phyloP scores from a whole-genome alignment of 2,888 invertebrate genomes.

The Alentia gelatinosa region DNA sequence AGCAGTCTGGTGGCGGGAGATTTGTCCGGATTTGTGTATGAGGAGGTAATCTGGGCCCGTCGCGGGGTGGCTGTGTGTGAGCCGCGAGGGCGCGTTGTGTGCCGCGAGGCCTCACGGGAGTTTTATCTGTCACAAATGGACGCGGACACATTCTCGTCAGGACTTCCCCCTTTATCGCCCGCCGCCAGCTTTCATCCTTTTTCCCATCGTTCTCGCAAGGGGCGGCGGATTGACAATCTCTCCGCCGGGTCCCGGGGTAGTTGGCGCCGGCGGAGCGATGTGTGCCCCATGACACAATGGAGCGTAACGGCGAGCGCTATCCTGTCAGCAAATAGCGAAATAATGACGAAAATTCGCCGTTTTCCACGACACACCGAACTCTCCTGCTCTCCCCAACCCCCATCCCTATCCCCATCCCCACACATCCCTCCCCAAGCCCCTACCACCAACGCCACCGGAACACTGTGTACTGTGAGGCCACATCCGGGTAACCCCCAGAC shows the following conservation, averaged over 20 bases:
- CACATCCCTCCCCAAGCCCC: not conserved
- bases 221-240: slow-evolving; percentile 9
- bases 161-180: slow-evolving; percentile 40
- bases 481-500: slow-evolving; percentile 34
- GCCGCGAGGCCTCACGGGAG: slow-evolving; percentile 22
- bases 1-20: slow-evolving; percentile 22
- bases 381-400: not conserved
- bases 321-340: slow-evolving; percentile 38
- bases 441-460: not conserved
- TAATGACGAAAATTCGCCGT: slow-evolving; percentile 43
- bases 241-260: not conserved
- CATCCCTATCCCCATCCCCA: not conserved
- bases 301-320: not conserved
- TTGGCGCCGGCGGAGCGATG: slow-evolving; percentile 5
- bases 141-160: slow-evolving; percentile 43
- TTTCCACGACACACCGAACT: not conserved
- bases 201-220: not conserved
- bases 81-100: slow-evolving; percentile 36
- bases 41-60: not conserved
- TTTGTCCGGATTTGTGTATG: slow-evolving; percentile 47
- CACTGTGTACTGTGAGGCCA: slow-evolving; percentile 18
- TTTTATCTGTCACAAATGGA: slow-evolving; percentile 54
- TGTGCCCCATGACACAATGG: slow-evolving; percentile 34
- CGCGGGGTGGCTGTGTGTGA: slow-evolving; percentile 32
- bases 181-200: slow-evolving; percentile 48